These are phyloP conservation scores for Atherinomorus stipes DNA, from an alignment of 2,113 vertebrate species.

Conservation along the genomic window DNA sequence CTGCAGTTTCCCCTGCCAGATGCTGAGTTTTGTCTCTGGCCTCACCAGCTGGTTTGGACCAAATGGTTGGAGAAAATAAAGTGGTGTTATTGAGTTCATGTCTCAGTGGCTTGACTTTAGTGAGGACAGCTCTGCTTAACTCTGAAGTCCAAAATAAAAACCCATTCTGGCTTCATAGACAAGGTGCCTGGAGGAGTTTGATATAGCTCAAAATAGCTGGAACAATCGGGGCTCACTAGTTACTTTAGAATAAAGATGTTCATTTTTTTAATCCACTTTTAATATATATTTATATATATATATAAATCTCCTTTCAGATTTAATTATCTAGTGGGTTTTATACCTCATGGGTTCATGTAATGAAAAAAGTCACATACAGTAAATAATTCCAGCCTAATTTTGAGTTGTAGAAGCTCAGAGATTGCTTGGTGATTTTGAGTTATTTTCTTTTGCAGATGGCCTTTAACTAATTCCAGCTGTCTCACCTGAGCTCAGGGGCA, in stretches of 20 bases:
- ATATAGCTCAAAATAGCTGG: conserved; percentile 19
- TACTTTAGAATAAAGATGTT: conserved; percentile 9
- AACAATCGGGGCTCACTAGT: conserved; percentile 7
- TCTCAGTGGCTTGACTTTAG: conserved; percentile 34
- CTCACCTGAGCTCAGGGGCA: conserved; percentile 36
- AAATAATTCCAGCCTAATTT: conserved; percentile 24
- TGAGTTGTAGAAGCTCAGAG: conserved; percentile 15
- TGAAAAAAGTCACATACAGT: conserved; percentile 15
- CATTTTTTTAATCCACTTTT: conserved; percentile 17
- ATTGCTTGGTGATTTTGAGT: conserved; percentile 10
- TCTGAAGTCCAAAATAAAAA: conserved; percentile 8
- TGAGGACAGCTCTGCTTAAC: neutral
- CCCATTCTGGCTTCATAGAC: conserved; percentile 23
- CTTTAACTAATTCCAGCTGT: conserved; percentile 15
- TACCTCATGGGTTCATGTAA: conserved; percentile 4
- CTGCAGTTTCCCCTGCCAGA: conserved; percentile 51
- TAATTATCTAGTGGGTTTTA: conserved; percentile 21
- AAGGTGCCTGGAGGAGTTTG: conserved; percentile 9
- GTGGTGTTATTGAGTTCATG: conserved; percentile 35
- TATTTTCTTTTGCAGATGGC: conserved; percentile 24
- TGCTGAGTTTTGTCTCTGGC: conserved; percentile 57
- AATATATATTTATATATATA: too few species aligned
- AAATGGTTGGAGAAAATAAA: conserved; percentile 54
- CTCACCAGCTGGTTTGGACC: conserved; percentile 58
- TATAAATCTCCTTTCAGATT: conserved; percentile 14